These are phyloP conservation scores for Zalophus californianus DNA, from an alignment of 2,797 vertebrate species.

Conservation along the genomic window DNA sequence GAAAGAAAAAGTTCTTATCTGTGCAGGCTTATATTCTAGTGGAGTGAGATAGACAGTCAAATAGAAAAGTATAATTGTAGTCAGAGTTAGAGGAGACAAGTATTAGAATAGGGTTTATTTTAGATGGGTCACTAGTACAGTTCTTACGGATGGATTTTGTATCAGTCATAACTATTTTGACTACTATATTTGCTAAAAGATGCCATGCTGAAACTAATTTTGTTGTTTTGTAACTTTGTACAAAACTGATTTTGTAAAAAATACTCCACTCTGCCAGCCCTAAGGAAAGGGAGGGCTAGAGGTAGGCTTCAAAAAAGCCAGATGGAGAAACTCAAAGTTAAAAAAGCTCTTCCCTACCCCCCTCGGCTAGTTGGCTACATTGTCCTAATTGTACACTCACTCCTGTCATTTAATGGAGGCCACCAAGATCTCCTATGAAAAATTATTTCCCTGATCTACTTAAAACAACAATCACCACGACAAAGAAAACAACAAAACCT, in stretches of 20 bases:
- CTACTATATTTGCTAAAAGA: not conserved
- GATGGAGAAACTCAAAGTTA: not conserved
- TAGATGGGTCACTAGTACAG: not conserved
- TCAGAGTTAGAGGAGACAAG: not conserved
- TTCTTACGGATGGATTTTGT: not conserved
- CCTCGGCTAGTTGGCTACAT: not conserved
- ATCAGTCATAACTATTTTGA: not conserved
- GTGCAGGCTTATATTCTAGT: not conserved
- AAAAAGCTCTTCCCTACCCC: not conserved
- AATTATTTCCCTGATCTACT: not conserved
- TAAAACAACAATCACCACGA: not conserved
- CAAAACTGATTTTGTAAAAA: not conserved
- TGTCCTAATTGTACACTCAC: not conserved
- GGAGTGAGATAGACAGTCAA: not conserved
- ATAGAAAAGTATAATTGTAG: not conserved
- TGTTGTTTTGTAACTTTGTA: not conserved
- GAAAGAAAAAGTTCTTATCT: not conserved
- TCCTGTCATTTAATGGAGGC: not conserved
- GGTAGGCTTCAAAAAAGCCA: not conserved
- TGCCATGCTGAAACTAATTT: not conserved
- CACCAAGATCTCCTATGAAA: not conserved
- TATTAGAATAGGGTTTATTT: not conserved
- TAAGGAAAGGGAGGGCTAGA: not conserved
- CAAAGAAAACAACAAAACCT: not conserved
- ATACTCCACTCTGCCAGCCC: not conserved